Evolutionary conservation across 2,113 vertebrate species (phyloP).

Genomic region (Naja naja): DNA sequence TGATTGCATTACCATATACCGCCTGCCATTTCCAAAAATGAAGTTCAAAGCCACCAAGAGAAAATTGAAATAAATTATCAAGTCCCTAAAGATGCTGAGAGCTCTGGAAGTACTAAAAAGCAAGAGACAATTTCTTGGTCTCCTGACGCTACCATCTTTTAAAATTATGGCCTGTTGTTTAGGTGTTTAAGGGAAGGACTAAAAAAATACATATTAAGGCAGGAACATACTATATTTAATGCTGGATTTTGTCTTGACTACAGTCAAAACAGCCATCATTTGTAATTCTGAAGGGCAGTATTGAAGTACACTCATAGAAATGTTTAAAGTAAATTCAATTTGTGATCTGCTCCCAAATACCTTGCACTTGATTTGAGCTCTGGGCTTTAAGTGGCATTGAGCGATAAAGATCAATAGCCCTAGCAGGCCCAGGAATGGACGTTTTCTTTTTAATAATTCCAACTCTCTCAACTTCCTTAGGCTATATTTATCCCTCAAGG

Average conservation of each 20-base stretch:
- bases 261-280: neutral
- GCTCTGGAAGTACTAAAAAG: neutral
- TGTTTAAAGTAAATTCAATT: neutral
- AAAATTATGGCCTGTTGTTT: neutral
- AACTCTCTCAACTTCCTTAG: neutral
- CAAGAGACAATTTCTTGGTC: neutral
- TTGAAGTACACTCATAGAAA: neutral
- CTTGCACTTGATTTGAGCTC: neutral
- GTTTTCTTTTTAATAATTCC: neutral
- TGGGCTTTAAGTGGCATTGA: neutral
- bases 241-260: neutral
- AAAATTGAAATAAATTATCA: neutral
- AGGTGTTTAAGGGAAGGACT: neutral
- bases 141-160: neutral
- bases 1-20: neutral
- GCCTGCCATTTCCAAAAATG: neutral
- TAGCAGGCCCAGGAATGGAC: neutral
- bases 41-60: neutral
- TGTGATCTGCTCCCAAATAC: neutral
- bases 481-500: neutral
- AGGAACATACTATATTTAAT: neutral
- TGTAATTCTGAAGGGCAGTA: neutral
- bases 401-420: neutral
- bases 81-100: neutral
- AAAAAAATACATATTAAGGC: neutral